phyloP scores from a whole-genome alignment of 2,113 vertebrate genomes.

The Saccopteryx bilineata region DNA sequence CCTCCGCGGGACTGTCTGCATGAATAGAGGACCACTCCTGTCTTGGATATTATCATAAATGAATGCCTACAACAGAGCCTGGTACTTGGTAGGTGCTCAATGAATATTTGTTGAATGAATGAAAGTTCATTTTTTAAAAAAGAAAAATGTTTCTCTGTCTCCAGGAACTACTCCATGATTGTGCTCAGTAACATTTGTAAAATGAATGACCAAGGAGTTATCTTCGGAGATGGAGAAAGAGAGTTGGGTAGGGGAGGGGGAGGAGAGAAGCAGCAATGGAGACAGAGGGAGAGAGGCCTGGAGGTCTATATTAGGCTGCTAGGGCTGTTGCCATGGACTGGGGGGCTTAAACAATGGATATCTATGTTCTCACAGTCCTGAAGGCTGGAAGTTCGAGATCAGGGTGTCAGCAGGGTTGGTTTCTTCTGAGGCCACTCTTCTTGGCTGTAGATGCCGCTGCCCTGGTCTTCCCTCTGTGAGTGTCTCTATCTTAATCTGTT shows the following conservation, averaged over 20 bases:
- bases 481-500: not conserved
- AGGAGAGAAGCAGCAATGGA: not conserved
- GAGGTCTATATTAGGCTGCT: rapidly evolving
- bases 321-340: not conserved
- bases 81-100: not conserved
- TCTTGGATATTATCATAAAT: not conserved
- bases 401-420: not conserved
- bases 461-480: not conserved
- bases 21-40: rapidly evolving
- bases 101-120: not conserved
- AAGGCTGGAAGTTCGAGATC: not conserved
- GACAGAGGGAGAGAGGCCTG: not conserved
- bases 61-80: not conserved
- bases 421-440: not conserved
- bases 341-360: not conserved
- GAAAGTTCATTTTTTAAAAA: not conserved
- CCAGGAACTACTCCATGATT: not conserved
- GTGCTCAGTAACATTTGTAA: not conserved
- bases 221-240: not conserved
- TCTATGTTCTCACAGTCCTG: rapidly evolving
- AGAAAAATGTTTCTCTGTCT: not conserved
- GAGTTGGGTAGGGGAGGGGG: rapidly evolving
- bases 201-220: not conserved
- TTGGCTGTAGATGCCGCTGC: not conserved
- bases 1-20: not conserved